A percentile compares a stretch with the other conserved stretches of the same genome.
phyloP scores from a whole-genome alignment of 2,888 invertebrate genomes.

The Gnatocerus cornutus region DNA sequence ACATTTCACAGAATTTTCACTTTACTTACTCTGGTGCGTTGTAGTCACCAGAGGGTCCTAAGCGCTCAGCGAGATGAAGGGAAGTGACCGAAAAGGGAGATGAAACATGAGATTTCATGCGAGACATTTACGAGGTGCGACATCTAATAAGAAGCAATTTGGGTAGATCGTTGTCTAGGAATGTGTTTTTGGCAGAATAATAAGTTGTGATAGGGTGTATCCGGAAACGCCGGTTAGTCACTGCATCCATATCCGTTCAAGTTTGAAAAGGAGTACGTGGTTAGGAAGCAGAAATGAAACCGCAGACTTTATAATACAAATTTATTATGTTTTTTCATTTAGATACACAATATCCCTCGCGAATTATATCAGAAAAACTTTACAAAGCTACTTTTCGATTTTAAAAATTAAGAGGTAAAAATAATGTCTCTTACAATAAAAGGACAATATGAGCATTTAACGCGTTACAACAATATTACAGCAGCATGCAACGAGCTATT shows the following conservation, averaged over 20 bases:
- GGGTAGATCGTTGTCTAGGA: neutral
- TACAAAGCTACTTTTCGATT: slow-evolving; percentile 77
- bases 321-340: slow-evolving; percentile 77
- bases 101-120: slow-evolving; percentile 8
- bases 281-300: slow-evolving; percentile 48
- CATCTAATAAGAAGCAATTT: no score
- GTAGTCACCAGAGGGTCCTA: slow-evolving; percentile 4
- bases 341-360: slow-evolving; percentile 83
- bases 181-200: slow-evolving; percentile 10
- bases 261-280: slow-evolving; percentile 44
- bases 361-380: slow-evolving; percentile 78
- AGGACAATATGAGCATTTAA: slow-evolving; percentile 68
- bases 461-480: slow-evolving; percentile 67
- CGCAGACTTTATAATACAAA: slow-evolving; percentile 76
- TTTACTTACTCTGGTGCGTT: slow-evolving; percentile 4
- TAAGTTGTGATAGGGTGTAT: slow-evolving; percentile 21
- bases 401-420: slow-evolving; percentile 64
- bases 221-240: slow-evolving; percentile 48
- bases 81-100: neutral
- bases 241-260: slow-evolving; percentile 46
- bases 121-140: neutral
- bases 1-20: slow-evolving; percentile 23
- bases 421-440: slow-evolving; percentile 58
- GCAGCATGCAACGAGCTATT: slow-evolving; percentile 58
- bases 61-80: neutral